Conservation (phyloP, 2,113 vertebrate species). For the Glareola pratincola region DNA sequence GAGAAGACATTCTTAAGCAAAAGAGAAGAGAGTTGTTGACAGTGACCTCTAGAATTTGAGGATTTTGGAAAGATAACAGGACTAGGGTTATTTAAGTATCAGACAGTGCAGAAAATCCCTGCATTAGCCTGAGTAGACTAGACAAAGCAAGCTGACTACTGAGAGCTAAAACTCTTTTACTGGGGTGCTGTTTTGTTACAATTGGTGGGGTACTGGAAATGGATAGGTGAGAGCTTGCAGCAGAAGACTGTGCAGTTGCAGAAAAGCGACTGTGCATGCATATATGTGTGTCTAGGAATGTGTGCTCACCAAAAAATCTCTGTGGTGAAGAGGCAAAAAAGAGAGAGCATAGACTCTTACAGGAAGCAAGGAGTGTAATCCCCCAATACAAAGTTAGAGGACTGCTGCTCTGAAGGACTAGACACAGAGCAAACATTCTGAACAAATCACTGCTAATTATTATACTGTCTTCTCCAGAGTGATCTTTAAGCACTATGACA, state of each 20-base stretch:
- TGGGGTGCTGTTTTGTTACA: not conserved
- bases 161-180: not conserved
- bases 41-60: not conserved
- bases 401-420: not conserved
- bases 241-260: too few relatives aligned
- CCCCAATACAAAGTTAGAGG: not conserved
- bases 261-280: rapidly evolving
- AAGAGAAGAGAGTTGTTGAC: not conserved
- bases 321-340: not conserved
- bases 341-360: not conserved
- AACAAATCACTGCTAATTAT: conserved; percentile 18
- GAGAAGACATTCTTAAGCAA: not conserved
- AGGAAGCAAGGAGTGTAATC: not conserved
- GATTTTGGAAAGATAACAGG: not conserved
- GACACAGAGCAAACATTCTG: not conserved
- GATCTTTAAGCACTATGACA: conserved; percentile 16
- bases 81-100: not conserved
- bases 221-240: not conserved
- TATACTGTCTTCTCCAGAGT: conserved; percentile 2
- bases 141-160: not conserved
- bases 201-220: not conserved
- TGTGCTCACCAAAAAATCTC: not conserved
- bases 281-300: not conserved
- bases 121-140: not conserved
- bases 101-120: not conserved